Evolutionary conservation across 2,888 invertebrate species (phyloP).

Genomic region (Pseudoips prasinana): DNA sequence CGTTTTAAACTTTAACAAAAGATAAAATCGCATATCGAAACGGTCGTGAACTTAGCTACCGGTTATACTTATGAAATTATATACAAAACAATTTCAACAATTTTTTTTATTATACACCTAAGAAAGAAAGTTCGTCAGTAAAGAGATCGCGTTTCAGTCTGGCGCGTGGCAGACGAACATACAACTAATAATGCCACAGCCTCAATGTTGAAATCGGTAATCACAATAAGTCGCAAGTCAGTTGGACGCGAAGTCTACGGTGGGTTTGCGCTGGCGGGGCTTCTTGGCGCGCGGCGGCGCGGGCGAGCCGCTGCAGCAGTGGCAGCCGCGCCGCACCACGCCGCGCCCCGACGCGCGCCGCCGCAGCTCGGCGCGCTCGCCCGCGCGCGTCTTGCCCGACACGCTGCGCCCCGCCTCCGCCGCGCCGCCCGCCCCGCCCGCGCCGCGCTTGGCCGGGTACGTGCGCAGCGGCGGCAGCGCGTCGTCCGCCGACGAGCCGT

Average conservation of each 20-base stretch:
- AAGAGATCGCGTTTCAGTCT: constrained; percentile 64
- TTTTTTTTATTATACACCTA: constrained; percentile 42
- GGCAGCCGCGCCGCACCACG: constrained; percentile 83
- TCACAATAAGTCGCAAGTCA: constrained; percentile 28
- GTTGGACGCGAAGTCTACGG: constrained; percentile 47
- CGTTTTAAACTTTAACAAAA: constrained; percentile 52
- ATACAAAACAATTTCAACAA: constrained; percentile 75
- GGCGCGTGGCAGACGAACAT: constrained; percentile 32
- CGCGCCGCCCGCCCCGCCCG: constrained; percentile 20
- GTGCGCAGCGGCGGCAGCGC: constrained; percentile 61
- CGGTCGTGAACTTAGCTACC: constrained; percentile 43
- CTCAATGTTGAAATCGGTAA: constrained; percentile 29
- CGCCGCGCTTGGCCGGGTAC: constrained; percentile 56
- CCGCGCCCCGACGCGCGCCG: constrained; percentile 75
- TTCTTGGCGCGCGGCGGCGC: constrained; percentile 77
- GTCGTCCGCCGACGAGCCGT: constrained; percentile 59
- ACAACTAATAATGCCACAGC: constrained; percentile 19
- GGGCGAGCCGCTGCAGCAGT: constrained; percentile 83
- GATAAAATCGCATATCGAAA: constrained; percentile 23
- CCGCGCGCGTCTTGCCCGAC: constrained; percentile 61
- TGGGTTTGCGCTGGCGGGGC: constrained; percentile 55
- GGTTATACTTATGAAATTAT: constrained; percentile 53
- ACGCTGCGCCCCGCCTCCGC: constrained; percentile 63
- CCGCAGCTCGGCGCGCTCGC: constrained; percentile 45
- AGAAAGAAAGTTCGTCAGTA: constrained; percentile 41